These are phyloP conservation scores for Salvelinus sp. DNA, from an alignment of 2,113 vertebrate genomes.

Conservation along the genomic window DNA sequence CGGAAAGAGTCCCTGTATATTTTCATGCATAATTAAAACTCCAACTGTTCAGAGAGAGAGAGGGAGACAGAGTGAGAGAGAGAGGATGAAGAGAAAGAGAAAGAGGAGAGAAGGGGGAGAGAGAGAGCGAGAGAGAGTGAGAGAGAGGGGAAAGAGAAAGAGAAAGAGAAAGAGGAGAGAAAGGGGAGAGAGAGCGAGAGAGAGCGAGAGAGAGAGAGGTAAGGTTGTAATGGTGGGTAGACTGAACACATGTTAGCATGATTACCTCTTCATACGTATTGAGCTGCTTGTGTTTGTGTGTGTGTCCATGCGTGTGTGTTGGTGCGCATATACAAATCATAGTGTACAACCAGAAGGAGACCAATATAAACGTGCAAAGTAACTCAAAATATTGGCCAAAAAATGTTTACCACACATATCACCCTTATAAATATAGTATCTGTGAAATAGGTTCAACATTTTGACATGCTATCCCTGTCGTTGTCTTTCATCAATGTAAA, in stretches of 20 bases:
- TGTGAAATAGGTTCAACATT: no score
- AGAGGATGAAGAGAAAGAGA: neutral
- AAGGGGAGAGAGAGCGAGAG: conserved; percentile 26
- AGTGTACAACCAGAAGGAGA: no score
- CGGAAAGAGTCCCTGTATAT: conserved; percentile 57
- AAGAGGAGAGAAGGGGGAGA: conserved; percentile 10
- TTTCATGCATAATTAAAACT: conserved; percentile 73
- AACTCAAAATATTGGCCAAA: no score
- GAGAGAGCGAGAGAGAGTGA: conserved; percentile 14
- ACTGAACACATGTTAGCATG: conserved; percentile 60
- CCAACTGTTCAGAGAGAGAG: conserved; percentile 59
- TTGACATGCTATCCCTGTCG: no score
- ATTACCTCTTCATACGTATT: conserved; percentile 74
- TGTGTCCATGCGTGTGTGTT: neutral
- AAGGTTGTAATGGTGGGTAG: conserved; percentile 59
- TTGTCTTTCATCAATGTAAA: no score
- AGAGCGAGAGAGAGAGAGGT: conserved; percentile 17
- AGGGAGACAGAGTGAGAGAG: conserved; percentile 16
- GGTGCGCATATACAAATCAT: no score
- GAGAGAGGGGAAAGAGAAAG: conserved; percentile 21
- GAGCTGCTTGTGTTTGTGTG: conserved; percentile 35
- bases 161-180: conserved; percentile 10
- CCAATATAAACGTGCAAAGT: no score
- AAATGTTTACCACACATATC: no score
- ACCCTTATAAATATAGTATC: no score